Percentiles rank a stretch among this genome's conserved stretches.
Conservation (phyloP, 2,888 invertebrate species). For the Apocheima hispidaria region DNA sequence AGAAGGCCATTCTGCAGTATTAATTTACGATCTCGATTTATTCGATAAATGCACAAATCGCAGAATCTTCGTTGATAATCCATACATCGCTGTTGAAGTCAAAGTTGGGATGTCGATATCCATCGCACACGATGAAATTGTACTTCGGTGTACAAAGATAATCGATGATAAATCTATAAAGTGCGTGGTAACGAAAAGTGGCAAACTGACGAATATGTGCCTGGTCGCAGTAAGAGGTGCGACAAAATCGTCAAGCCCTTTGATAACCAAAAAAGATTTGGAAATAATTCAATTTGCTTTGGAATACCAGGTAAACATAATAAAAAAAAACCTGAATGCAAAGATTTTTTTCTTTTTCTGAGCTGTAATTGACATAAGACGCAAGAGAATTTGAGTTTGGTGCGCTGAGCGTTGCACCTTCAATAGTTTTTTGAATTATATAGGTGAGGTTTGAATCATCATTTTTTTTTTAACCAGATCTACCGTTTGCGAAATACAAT, state of each 20-base stretch:
- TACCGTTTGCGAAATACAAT: too few species aligned
- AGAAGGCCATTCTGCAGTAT: slow-evolving; percentile 44
- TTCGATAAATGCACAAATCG: slow-evolving; percentile 55
- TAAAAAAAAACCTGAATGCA: not conserved
- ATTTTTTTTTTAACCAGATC: too few species aligned
- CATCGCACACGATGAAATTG: slow-evolving; percentile 53
- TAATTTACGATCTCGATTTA: slow-evolving; percentile 49
- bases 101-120: slow-evolving; percentile 54
- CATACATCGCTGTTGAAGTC: slow-evolving; percentile 49
- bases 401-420: too few species aligned
- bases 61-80: slow-evolving; percentile 59
- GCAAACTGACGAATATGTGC: slow-evolving; percentile 48
- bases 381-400: too few species aligned
- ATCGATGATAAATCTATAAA: slow-evolving; percentile 44
- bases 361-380: too few species aligned
- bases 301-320: slow-evolving; percentile 58
- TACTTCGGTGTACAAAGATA: slow-evolving; percentile 50
- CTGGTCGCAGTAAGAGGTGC: slow-evolving; percentile 51
- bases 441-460: too few species aligned
- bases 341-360: too few species aligned
- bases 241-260: slow-evolving; percentile 43
- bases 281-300: slow-evolving; percentile 55
- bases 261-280: slow-evolving; percentile 54
- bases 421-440: too few species aligned
- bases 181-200: slow-evolving; percentile 55